Base-by-base conservation (phyloP, 1,140 invertebrate genomes). In the Penaeus japonicus region DNA sequence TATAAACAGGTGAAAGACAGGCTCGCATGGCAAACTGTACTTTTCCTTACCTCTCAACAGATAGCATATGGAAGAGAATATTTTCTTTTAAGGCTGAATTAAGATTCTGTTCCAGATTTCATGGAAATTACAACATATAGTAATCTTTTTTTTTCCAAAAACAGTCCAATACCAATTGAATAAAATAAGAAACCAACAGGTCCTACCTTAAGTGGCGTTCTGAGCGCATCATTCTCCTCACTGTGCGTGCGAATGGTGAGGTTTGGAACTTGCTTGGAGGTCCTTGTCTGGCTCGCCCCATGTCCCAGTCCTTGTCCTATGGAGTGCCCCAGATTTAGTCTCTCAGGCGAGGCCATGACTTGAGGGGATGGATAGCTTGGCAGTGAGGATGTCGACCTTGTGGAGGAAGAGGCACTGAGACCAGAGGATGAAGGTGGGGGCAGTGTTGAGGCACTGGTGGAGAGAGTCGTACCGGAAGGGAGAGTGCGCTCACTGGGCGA, bases 141-240 rank as follows among this genome's bases (percentile, higher is more conserved):
- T 39, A 39, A 39, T 4, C 39, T 12, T 47, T 47, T 47, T 47
- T 47, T 47, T 4, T 12, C 47, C 10, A 12, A 47, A 47, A 5
- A 73, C 18, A 73, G 35, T 3, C 18, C 27, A 24, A 4, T 32
- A 47, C 7, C 65, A 0, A 32, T 15, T 27, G 20, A 27, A 65
- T 3, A 39, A 84, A 84, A 35, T 54, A 55, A 32, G 17, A 65
- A 87, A 59, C 15, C 18, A 5, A 22, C 57, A 22, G 20, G 24
- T 30, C 77, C 24, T 85, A 90, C 90, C 90, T 90, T 90, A 0
- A 90, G 81, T 22, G 90, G 90, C 35, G 90, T 90, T 32, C 88
- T 89, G 15, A 86, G 65, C 20, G 83, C 47, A 5, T 90, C 90
- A 24, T 47, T 75, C 39, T 90, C 90, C n/a, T 90, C 90, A 57